Base-by-base conservation (phyloP, 2,888 invertebrate genomes). In the Athalia rosae region DNA sequence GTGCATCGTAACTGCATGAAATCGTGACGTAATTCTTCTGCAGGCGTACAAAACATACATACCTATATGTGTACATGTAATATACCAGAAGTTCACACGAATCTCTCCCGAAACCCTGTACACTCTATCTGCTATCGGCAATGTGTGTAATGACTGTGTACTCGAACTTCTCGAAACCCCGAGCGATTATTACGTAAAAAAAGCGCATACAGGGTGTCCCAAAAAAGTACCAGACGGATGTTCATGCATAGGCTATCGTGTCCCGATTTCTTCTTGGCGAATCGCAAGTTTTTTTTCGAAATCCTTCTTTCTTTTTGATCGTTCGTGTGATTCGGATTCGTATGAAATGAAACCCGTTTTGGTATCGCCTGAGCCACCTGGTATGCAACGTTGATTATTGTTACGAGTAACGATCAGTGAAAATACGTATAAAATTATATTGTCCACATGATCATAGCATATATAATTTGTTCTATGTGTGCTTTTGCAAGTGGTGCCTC, bases 401-500 rank as follows among this genome's bases (percentile, higher is more conserved):
- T 45, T 58, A n/a, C 43, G 15, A 71, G 71, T 58, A 71, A 58
- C 15, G 13, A 56, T 53, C 28, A 53, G 48, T 67, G 28, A 15
- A 4, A 28, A 28, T 28, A 28, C 28, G 28, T 67, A 15, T 7
- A 13, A n/a, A 5, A 45, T 8, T 64, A n/a, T 64, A 64, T 47
- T 48, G 53, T 50, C 67, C 50, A 67, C 66, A 50, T 15, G 15
- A 43, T 28, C 28, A 28, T 28, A 28, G 28, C 15, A 67, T 67
- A 62, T 69, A 78, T 74, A 61, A 66, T 73, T 73, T 76, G 77
- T 61, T 76, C 76, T 86, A 82, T 84, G 81, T 86, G 83, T 86
- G 86, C 86, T 86, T 84, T 78, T 85, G 86, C 85, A 85, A 86
- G 82, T 85, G 74, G 67, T 83, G 84, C 85, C 85, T 82, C 84